Conservation (phyloP, 2,888 invertebrate genomes). For the Andrena haemorrhoa region DNA sequence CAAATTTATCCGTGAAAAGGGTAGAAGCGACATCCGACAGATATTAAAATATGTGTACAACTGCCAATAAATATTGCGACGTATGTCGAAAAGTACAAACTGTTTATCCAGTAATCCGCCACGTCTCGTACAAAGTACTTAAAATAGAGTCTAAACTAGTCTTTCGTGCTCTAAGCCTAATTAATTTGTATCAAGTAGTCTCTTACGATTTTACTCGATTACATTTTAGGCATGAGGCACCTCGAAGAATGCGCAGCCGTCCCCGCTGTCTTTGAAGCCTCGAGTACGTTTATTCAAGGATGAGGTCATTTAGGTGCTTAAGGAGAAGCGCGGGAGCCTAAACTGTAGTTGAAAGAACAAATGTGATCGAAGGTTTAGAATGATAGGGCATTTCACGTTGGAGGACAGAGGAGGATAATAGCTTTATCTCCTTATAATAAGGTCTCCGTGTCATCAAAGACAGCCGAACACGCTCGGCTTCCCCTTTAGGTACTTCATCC, state of each 20-base stretch:
- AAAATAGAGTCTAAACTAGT: conserved; percentile 82
- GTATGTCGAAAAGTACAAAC: conserved; percentile 75
- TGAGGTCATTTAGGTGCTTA: no score
- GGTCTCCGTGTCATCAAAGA: neutral
- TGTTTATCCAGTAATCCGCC: conserved; percentile 74
- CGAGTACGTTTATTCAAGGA: neutral
- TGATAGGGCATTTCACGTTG: neutral
- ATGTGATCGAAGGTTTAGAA: neutral
- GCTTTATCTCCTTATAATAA: neutral
- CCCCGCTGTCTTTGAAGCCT: neutral
- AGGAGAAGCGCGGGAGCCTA: neutral
- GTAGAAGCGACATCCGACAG: conserved; percentile 50
- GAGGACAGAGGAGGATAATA: neutral
- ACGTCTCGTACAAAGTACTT: conserved; percentile 79
- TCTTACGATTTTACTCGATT: conserved; percentile 69
- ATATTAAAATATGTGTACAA: conserved; percentile 76
- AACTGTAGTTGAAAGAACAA: neutral
- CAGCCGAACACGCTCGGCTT: neutral
- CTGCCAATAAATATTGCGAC: conserved; percentile 80
- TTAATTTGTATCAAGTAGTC: conserved; percentile 74
- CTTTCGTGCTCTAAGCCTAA: conserved; percentile 77
- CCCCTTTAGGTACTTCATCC: neutral
- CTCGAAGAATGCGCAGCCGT: neutral
- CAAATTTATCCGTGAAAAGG: conserved; percentile 42
- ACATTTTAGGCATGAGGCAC: conserved; percentile 46